A percentile compares a stretch with the other conserved stretches of the same genome.
phyloP scores from a whole-genome alignment of 2,888 invertebrate genomes.

The Troides oblongomaculatus region DNA sequence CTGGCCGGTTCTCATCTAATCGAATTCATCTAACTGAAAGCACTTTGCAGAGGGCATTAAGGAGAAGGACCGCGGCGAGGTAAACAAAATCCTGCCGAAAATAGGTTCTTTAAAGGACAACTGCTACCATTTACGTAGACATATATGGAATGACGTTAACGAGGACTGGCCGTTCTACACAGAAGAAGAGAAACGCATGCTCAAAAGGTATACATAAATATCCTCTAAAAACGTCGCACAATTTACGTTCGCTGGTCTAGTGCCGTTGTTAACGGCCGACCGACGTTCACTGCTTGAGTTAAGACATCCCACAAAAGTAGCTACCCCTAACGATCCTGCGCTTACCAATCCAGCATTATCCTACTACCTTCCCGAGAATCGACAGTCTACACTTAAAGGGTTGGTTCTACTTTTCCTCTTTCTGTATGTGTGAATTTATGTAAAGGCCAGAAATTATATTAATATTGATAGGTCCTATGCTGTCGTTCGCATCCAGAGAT shows the following conservation, averaged over 20 bases:
- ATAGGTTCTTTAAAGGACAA: constrained; percentile 92
- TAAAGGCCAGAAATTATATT: too few species aligned
- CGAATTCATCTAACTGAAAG: constrained; percentile 43
- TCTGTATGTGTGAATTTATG: too few species aligned
- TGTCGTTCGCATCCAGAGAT: too few species aligned
- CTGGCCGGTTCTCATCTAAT: constrained; percentile 18
- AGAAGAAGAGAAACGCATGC: constrained; percentile 91
- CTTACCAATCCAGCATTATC: too few species aligned
- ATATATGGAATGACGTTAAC: constrained; percentile 95
- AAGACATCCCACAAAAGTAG: too few species aligned
- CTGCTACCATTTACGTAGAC: constrained; percentile 91
- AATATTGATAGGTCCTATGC: too few species aligned
- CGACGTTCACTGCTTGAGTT: too few species aligned
- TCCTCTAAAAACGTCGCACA: not conserved
- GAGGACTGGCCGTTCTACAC: constrained; percentile 97
- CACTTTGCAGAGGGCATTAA: constrained; percentile 89
- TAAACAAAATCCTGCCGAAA: constrained; percentile 89
- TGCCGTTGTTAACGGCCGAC: not conserved
- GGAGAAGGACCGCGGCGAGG: constrained; percentile 88
- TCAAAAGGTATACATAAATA: constrained; percentile 84
- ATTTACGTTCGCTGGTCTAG: not conserved
- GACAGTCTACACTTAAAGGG: too few species aligned
- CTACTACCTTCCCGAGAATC: too few species aligned
- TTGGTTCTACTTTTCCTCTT: too few species aligned
- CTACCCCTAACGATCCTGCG: too few species aligned